A percentile compares a stretch with the other conserved stretches of the same genome.
phyloP scores from a whole-genome alignment of 2,113 vertebrate species.

The Lates calcarifer region DNA sequence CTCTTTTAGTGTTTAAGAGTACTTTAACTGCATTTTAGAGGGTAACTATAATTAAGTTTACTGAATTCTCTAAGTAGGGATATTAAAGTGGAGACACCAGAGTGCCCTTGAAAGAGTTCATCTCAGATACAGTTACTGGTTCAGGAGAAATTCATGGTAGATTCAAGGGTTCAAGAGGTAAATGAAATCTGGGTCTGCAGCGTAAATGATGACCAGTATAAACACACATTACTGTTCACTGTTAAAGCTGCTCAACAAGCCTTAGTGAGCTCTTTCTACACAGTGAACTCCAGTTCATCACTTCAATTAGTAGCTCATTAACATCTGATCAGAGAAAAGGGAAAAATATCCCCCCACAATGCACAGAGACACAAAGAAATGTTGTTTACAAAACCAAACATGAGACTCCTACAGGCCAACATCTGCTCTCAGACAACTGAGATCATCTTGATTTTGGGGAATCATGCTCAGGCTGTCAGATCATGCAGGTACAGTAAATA shows the following conservation, averaged over 20 bases:
- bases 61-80: constrained; percentile 1
- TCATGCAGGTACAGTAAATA: background rate
- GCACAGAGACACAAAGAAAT: too few species aligned
- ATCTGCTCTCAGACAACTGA: too few species aligned
- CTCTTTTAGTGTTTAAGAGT: background rate
- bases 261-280: background rate
- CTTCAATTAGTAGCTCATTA: background rate
- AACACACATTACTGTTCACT: background rate
- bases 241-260: background rate
- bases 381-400: too few species aligned
- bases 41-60: constrained; percentile 13
- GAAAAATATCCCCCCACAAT: background rate
- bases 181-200: background rate
- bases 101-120: background rate
- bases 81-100: constrained; percentile 12
- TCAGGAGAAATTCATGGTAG: background rate
- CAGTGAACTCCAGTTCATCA: background rate
- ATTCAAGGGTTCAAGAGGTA: background rate
- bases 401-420: too few species aligned
- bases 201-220: background rate
- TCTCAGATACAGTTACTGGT: background rate
- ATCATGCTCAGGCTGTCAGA: background rate
- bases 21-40: constrained; percentile 10
- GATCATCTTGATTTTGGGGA: background rate
- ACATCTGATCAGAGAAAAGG: background rate